Base-by-base conservation (phyloP, 1,140 invertebrate genomes). In the Gryllus bimaculatus region DNA sequence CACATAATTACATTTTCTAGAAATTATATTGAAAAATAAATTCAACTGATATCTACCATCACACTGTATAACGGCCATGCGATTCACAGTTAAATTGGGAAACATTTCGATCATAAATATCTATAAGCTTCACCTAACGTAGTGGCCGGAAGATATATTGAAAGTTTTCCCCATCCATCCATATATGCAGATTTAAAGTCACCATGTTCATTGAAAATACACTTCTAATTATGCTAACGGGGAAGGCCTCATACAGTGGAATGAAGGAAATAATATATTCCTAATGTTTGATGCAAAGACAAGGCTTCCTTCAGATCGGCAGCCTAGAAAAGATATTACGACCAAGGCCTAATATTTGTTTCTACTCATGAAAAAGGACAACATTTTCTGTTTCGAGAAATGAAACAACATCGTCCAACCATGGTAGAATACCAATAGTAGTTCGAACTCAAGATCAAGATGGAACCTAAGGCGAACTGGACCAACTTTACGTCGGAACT, bases 401-500 rank as follows among this genome's bases (percentile, higher is more conserved):
- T 3, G 54, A 66, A 7, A 10, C 54, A 66, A 66, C 54, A 66
- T 3, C 7, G 54, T 18, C 18, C 18, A 66, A 66, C 7, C 18
- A 18, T 3, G 10, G 18, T 66, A 66, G 54, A 18, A 13, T 3
- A 0, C 54, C 54, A 66, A 66, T 7, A 66, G 7, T 66, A 66
- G 54, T 66, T 18, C 2, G 18, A 18, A 76, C 48, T 75, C 73
- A 48, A 77, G 73, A 48, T 74, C 79, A 21, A 78, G 76, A 48
- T 81, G 77, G 77, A 39, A 80, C 48, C 79, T 12, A 81, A 77
- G 75, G 75, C 75, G 54, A 26, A 81, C 13, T 79, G 76, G 80
- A 48, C 12, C 1, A 48, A 75, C 21, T 74, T 79, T 73, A 47
- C 21, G 21, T 48, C 18, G 8, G 47, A 54, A 47, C 78, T 81